These are phyloP conservation scores for Notiomystis cincta DNA, from an alignment of 2,113 vertebrate genomes.

Conservation along the genomic window DNA sequence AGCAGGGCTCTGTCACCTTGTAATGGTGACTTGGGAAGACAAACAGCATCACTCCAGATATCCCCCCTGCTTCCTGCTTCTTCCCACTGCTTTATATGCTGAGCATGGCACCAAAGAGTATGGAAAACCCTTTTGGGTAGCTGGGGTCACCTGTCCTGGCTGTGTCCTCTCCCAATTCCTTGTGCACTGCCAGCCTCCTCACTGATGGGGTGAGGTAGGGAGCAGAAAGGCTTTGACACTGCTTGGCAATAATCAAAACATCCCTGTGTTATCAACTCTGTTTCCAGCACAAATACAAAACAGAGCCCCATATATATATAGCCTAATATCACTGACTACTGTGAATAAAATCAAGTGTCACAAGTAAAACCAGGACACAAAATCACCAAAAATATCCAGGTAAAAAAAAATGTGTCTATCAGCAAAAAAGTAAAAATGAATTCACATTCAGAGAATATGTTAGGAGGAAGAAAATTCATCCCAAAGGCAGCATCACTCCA, in stretches of 20 bases:
- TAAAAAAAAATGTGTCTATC: background rate
- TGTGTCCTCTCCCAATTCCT: background rate
- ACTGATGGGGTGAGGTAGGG: background rate
- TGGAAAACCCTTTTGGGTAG: background rate
- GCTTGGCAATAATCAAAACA: background rate
- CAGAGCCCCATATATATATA: background rate
- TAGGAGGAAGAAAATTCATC: background rate
- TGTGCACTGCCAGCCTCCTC: background rate
- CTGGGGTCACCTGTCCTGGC: background rate
- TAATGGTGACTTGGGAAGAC: background rate
- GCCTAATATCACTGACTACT: no score
- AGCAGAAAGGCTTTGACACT: background rate
- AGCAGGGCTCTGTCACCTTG: background rate
- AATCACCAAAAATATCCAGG: background rate
- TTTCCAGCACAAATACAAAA: background rate
- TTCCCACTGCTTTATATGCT: background rate
- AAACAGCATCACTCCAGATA: rapidly evolving
- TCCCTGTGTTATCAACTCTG: background rate
- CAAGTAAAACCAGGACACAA: background rate
- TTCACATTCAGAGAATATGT: background rate
- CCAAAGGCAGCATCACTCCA: background rate
- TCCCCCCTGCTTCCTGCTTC: rapidly evolving
- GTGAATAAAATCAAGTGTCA: background rate
- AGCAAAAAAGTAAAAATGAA: background rate
- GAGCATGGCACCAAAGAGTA: background rate